Percentiles rank a stretch among this genome's conserved stretches.
These are phyloP conservation scores for Drosophila gaucha DNA, from an alignment of 2,888 invertebrate genomes.

Conservation along the genomic window DNA sequence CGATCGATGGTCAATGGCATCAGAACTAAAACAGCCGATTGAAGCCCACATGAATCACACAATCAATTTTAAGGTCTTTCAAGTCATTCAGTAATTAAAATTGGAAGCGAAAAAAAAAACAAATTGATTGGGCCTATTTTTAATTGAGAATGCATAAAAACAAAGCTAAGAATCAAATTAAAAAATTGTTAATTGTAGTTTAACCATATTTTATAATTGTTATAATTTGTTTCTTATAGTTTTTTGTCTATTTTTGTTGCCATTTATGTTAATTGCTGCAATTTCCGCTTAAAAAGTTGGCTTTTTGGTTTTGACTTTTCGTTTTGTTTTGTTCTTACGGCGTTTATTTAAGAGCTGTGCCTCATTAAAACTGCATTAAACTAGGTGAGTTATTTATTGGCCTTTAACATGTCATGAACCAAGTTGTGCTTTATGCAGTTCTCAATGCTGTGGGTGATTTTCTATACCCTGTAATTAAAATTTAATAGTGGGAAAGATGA, in stretches of 20 bases:
- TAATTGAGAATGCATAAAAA: constrained; percentile 7
- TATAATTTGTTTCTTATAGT: constrained; percentile 9
- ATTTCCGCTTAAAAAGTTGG: constrained; percentile 46
- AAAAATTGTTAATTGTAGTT: constrained; percentile 35
- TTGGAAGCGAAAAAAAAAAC: constrained; percentile 9
- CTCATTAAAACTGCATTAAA: constrained; percentile 62
- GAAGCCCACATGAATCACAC: constrained; percentile 10
- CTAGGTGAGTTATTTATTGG: constrained; percentile 52
- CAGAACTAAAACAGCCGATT: constrained; percentile 13
- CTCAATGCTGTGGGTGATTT: not conserved
- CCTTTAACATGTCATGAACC: constrained; percentile 47
- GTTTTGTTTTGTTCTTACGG: constrained; percentile 17
- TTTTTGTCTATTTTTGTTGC: constrained; percentile 18
- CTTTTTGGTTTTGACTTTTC: constrained; percentile 24
- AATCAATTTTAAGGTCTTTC: constrained; percentile 16
- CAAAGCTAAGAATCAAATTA: constrained; percentile 13
- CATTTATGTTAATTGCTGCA: constrained; percentile 55
- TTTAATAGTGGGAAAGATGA: not conserved
- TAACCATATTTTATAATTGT: constrained; percentile 22
- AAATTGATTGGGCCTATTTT: constrained; percentile 32
- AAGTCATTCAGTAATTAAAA: constrained; percentile 20
- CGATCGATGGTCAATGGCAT: constrained; percentile 14
- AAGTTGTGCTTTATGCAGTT: constrained; percentile 10
- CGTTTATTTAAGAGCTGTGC: constrained; percentile 15
- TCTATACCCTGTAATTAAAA: constrained; percentile 10